A percentile compares a stretch with the other conserved stretches of the same genome.
These are phyloP conservation scores for Acipenser ruthenus DNA, from an alignment of 2,797 vertebrate species.

Conservation along the genomic window DNA sequence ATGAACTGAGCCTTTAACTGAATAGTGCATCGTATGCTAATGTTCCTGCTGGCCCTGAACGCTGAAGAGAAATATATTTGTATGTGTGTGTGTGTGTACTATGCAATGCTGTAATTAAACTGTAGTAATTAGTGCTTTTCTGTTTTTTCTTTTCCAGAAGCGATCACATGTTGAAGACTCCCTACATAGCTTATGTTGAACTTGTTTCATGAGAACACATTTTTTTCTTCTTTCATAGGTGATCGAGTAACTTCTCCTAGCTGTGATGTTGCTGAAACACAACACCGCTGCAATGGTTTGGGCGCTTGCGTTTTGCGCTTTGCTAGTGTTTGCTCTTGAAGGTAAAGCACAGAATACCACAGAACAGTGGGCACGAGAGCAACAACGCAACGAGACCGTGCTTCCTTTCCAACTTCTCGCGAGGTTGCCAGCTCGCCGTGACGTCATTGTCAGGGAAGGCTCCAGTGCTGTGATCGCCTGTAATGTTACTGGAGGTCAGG, in stretches of 20 bases:
- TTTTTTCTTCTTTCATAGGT: not conserved
- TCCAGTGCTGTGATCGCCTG: slow-evolving; percentile 65
- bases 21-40: too few relatives aligned
- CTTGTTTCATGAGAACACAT: not conserved
- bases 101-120: too few relatives aligned
- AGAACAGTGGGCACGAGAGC: slow-evolving; percentile 3
- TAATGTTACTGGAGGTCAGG: slow-evolving; percentile 56
- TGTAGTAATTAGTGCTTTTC: too few relatives aligned
- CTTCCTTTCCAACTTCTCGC: slow-evolving; percentile 28
- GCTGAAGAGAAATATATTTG: too few relatives aligned
- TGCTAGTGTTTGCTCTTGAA: slow-evolving; percentile 31
- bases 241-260: not conserved
- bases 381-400: slow-evolving; percentile 19
- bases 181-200: too few relatives aligned
- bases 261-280: not conserved
- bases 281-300: not conserved
- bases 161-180: too few relatives aligned
- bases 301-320: not conserved
- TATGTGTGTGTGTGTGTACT: too few relatives aligned
- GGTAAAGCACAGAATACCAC: slow-evolving; percentile 42
- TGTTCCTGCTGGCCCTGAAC: too few relatives aligned
- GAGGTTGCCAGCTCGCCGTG: slow-evolving; percentile 40
- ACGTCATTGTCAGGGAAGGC: slow-evolving; percentile 77
- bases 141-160: too few relatives aligned
- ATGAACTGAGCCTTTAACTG: too few relatives aligned